Evolutionary conservation across 2,888 invertebrate species (phyloP).

Genomic region (Perithous albicinctus): DNA sequence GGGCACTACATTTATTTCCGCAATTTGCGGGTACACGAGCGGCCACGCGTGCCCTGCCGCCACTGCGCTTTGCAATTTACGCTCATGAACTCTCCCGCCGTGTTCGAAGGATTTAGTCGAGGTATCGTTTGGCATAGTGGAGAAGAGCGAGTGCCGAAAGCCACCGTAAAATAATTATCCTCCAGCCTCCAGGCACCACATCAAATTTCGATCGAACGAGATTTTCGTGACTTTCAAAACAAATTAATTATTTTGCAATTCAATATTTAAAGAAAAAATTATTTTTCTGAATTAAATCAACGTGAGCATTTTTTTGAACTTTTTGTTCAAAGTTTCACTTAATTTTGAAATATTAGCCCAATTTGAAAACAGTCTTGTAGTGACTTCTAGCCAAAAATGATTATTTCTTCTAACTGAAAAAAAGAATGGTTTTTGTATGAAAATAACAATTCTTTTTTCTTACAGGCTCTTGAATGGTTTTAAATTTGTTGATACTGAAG

Average conservation of each 20-base stretch:
- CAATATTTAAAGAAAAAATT: background rate
- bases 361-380: too few relatives aligned
- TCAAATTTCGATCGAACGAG: slow-evolving; percentile 32
- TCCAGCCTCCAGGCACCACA: background rate
- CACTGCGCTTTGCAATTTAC: slow-evolving; percentile 68
- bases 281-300: background rate
- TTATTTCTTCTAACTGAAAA: too few relatives aligned
- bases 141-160: slow-evolving; percentile 43
- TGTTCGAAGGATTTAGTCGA: slow-evolving; percentile 67
- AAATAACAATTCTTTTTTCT: too few relatives aligned
- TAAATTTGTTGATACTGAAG: too few relatives aligned
- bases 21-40: slow-evolving; percentile 67
- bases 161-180: slow-evolving; percentile 42
- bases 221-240: background rate
- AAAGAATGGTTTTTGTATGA: too few relatives aligned
- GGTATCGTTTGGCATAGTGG: slow-evolving; percentile 43
- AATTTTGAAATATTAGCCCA: too few relatives aligned
- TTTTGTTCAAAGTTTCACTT: too few relatives aligned
- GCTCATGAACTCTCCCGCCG: slow-evolving; percentile 71
- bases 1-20: slow-evolving; percentile 71
- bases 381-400: too few relatives aligned
- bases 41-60: slow-evolving; percentile 50
- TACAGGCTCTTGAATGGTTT: too few relatives aligned
- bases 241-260: background rate
- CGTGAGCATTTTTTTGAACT: too few relatives aligned